phyloP scores from a whole-genome alignment of 1,140 invertebrate genomes.

The Tyrophagus putrescentiae region DNA sequence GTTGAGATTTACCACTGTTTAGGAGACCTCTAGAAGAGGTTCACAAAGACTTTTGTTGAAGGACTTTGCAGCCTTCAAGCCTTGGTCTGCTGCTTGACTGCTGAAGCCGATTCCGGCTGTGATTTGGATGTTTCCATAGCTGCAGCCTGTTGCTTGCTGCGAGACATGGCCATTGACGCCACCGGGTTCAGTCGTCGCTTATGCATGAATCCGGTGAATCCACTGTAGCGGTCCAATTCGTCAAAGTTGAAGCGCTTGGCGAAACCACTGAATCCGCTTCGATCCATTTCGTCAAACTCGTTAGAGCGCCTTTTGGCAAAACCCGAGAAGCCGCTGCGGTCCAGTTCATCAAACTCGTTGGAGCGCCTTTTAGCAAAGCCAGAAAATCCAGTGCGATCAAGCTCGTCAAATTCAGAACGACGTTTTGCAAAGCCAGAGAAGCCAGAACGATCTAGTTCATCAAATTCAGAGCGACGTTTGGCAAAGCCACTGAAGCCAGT shows the following conservation, averaged over 20 bases:
- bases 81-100: no score
- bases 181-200: no score
- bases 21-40: no score
- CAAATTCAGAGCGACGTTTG: constrained; percentile 41
- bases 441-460: constrained; percentile 45
- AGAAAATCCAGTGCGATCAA: constrained; percentile 35
- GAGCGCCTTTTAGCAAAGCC: constrained; percentile 25
- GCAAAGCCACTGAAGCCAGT: constrained; percentile 40
- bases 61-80: no score
- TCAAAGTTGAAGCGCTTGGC: constrained; percentile 28
- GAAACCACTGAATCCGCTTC: constrained; percentile 36
- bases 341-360: constrained; percentile 46
- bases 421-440: constrained; percentile 43
- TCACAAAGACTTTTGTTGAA: no score
- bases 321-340: constrained; percentile 42
- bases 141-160: no score
- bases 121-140: no score
- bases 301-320: constrained; percentile 40
- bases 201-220: not conserved
- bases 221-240: not conserved
- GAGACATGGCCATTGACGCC: no score
- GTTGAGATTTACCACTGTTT: no score
- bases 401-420: constrained; percentile 38
- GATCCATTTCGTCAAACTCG: constrained; percentile 48
- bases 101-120: no score